Evolutionary conservation across 2,113 vertebrate species (phyloP), one percentile per base, ranked within the genome.

Genomic region (Neopipo cinnamomea): DNA sequence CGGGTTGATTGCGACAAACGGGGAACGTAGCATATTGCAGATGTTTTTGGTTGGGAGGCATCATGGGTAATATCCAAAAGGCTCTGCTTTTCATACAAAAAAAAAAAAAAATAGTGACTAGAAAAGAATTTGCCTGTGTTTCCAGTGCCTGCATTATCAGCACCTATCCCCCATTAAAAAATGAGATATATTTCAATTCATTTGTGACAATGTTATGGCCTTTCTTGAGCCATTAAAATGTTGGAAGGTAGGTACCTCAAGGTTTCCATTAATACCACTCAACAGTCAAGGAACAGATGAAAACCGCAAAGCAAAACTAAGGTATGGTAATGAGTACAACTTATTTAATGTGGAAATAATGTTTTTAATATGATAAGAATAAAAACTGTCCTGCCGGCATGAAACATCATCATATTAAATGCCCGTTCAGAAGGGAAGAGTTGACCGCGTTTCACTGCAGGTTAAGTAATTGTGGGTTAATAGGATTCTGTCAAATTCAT

Each of bases 41-140:
- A 86, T 95, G 92, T 87, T 96, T 70, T 89, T 33, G 58, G 70
- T 84, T 87, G 83, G 39, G 84, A 77, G 82, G 93, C 75, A 85
- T 88, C 65, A 75, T 91, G 92, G 91, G 92, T 81, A 91, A 67
- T 72, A 39, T n/a, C 44, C 47, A 52, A 62, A 75, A 86, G 85
- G 12, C 79, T 90, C 24, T 44, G 72, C 76, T 84, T 78, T 72
- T 72, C 28, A 19, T 53, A 39, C 24, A 28, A 66, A 37, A 65
- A 66, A 42, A 41, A 66, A 37, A 65, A 66, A 44, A 50, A n/a
- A 30, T 8, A 44, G 15, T 44, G 46, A 37, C 24, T 86, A 50
- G 73, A 58, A 46, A 85, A 82, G 25, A 81, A 76, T 70, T 81
- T 78, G 44, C 37, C 41, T 37, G 5, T 31, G 13, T 91, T 86